Evolutionary conservation across 2,888 invertebrate species (phyloP).

Genomic region (Apotomis turbidana): DNA sequence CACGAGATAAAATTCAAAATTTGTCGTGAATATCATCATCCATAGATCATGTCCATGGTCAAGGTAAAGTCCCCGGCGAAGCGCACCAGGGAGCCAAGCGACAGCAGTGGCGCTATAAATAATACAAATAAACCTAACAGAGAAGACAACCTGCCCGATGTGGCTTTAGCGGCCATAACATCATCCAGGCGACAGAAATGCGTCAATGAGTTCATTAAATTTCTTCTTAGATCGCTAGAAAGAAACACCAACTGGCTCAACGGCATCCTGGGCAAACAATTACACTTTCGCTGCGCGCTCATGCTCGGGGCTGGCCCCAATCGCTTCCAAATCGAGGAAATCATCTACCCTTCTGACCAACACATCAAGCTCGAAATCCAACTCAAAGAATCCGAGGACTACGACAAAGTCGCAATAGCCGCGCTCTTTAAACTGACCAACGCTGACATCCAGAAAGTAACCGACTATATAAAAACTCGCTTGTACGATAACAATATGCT

Average conservation of each 20-base stretch:
- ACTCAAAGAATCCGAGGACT: conserved; percentile 70
- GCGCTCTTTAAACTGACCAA: conserved; percentile 66
- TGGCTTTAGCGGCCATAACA: conserved; percentile 71
- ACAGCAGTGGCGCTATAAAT: too few species aligned
- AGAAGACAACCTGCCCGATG: conserved; percentile 61
- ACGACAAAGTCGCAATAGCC: conserved; percentile 73
- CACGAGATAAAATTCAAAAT: conserved; percentile 59
- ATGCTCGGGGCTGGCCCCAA: conserved; percentile 75
- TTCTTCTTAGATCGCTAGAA: conserved; percentile 67
- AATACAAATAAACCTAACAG: conserved; percentile 44
- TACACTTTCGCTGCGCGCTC: conserved; percentile 69
- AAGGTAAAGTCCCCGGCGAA: conserved; percentile 57
- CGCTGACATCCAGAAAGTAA: conserved; percentile 62
- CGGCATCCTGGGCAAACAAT: conserved; percentile 62
- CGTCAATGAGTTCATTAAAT: conserved; percentile 69
- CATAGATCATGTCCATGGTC: conserved; percentile 53
- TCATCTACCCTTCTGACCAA: conserved; percentile 69
- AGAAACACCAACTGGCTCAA: conserved; percentile 73
- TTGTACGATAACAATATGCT: conserved; percentile 62
- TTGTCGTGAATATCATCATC: conserved; percentile 36
- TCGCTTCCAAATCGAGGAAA: conserved; percentile 71
- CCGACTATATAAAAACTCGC: conserved; percentile 67
- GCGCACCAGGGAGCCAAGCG: conserved; percentile 51
- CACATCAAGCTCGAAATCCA: conserved; percentile 71
- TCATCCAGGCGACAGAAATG: conserved; percentile 73